Conservation (phyloP, 2,888 invertebrate genomes). For the Chaitophorus viminalis region DNA sequence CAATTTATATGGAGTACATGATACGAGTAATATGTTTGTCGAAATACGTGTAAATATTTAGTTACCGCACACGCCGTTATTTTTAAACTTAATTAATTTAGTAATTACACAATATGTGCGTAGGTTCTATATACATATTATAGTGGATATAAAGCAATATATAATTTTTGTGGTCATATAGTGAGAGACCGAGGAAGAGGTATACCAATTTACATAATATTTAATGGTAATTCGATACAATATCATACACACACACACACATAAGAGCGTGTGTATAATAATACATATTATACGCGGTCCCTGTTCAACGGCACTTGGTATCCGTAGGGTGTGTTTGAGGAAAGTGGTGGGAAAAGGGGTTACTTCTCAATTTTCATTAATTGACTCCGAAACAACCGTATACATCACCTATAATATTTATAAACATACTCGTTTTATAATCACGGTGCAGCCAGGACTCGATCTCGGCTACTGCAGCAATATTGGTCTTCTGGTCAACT, state of each 20-base stretch:
- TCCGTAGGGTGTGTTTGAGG: neutral
- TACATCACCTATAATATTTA: neutral
- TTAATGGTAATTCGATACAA: constrained; percentile 11
- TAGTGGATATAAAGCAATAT: neutral
- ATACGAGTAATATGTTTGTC: neutral
- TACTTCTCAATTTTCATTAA: neutral
- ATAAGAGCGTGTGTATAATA: neutral
- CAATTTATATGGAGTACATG: neutral
- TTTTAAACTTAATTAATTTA: constrained; percentile 48
- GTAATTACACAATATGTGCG: neutral
- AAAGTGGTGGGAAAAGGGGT: neutral
- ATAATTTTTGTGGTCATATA: neutral
- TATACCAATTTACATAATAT: neutral
- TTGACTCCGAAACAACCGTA: neutral
- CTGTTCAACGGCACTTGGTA: neutral
- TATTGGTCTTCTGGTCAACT: no score
- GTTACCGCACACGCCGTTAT: neutral
- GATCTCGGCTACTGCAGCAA: no score
- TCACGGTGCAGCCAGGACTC: no score
- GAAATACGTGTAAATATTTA: constrained; percentile 27
- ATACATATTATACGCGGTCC: neutral
- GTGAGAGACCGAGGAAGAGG: neutral
- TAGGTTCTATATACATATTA: neutral
- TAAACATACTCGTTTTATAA: no score
- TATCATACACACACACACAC: neutral